Base-by-base conservation (phyloP, 1,140 invertebrate genomes). In the Lepidurus arcticus region DNA sequence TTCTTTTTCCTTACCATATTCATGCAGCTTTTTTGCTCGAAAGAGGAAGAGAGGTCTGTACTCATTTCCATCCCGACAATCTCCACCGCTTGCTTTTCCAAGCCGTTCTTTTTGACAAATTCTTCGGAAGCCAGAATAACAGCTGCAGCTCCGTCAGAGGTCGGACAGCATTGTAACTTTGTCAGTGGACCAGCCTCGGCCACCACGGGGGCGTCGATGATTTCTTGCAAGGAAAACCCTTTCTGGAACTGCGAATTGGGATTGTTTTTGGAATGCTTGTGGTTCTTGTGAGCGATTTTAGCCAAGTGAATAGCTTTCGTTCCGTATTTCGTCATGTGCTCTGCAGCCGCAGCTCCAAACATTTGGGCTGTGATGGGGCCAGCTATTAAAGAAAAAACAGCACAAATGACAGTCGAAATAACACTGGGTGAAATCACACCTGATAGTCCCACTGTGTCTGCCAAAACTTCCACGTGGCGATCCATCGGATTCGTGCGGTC, bases 291-390 rank as follows among this genome's bases (percentile, higher is more conserved):
- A 0, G 97, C 97, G 83, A 99, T 97, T 88, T 98, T 99, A 1
- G 96, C 97, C 85, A 99, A 92, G 84, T 98, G 96, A 76, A 95
- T 90, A 26, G 91, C 89, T 81, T 90, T 97, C 0, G 96, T 97
- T 42, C 96, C 96, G 86, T 98, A 98, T 85, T 96, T 97, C 82
- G 95, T 90, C 95, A 99, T 98, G 83, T 99, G 96, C 82, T 99
- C 97, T 75, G 92, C 86, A 9, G 93, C 98, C 80, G 97, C 97
- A 86, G 98, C 97, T 11, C 95, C 97, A 88, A 99, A 99, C 85
- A 98, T 88, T 85, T 99, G 97, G 7, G 95, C 92, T n/a, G 94
- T 91, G 78, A 98, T 88, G 1, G 97, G 97, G 8, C 92, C 90
- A 9, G 88, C 87, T 73, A 91, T 89, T 0, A 98, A 21, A 65